Percentiles rank a stretch among this genome's conserved stretches.
Evolutionary conservation across 2,888 invertebrate genomes (phyloP).

Genomic region (Eustalomyia histrio): DNA sequence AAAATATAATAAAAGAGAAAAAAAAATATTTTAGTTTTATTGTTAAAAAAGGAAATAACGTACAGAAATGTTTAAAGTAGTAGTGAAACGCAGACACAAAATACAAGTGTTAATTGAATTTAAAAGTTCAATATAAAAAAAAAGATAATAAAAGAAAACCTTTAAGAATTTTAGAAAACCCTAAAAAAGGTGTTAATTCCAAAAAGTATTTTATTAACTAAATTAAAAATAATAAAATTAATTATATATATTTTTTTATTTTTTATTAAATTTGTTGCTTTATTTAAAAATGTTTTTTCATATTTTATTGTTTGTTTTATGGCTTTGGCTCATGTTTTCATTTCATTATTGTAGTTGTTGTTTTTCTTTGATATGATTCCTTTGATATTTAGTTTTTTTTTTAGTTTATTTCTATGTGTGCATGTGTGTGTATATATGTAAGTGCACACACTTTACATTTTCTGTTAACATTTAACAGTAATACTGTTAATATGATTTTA

Average conservation of each 20-base stretch:
- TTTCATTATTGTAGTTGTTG: slow-evolving; percentile 46
- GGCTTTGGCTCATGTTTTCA: slow-evolving; percentile 61
- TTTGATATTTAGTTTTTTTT: slow-evolving; percentile 40
- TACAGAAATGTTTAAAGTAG: not conserved
- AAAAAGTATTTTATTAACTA: no score
- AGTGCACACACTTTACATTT: slow-evolving; percentile 25
- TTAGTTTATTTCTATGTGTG: slow-evolving; percentile 7
- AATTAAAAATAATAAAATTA: no score
- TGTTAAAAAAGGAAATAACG: not conserved
- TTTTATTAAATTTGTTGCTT: not conserved
- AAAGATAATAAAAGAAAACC: not conserved
- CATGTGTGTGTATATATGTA: slow-evolving; percentile 14
- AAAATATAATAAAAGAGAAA: slow-evolving; percentile 8
- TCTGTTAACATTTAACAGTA: slow-evolving; percentile 57
- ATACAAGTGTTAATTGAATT: not conserved
- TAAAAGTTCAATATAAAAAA: not conserved
- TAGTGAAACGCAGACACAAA: not conserved
- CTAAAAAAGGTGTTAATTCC: not conserved
- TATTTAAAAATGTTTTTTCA: not conserved
- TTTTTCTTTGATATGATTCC: slow-evolving; percentile 53
- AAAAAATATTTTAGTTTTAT: slow-evolving; percentile 6
- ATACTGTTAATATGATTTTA: slow-evolving; percentile 56
- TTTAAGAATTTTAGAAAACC: not conserved
- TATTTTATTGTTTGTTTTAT: slow-evolving; percentile 59
- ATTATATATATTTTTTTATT: no score